Evolutionary conservation across 2,888 invertebrate species (phyloP).

Genomic region (Patella ulyssiponensis): DNA sequence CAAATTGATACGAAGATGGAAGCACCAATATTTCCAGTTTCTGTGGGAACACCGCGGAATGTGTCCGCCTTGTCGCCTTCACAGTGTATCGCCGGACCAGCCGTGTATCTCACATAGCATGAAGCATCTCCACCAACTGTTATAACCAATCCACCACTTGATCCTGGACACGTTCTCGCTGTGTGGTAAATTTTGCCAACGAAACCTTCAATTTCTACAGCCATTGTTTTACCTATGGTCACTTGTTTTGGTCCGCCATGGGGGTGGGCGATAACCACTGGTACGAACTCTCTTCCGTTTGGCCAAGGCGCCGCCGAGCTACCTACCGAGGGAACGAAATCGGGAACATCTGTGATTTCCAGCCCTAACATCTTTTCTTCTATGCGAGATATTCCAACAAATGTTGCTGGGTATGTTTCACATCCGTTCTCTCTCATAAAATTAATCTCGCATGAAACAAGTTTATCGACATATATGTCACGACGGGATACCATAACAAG

Average conservation of each 20-base stretch:
- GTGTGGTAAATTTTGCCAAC: background rate
- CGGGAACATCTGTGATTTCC: background rate
- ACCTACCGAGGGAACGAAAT: background rate
- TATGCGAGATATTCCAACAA: background rate
- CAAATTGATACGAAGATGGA: background rate
- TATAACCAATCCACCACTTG: background rate
- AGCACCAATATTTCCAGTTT: background rate
- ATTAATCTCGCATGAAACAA: background rate
- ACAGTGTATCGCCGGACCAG: background rate
- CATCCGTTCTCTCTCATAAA: background rate
- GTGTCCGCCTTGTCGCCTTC: background rate
- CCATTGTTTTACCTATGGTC: background rate
- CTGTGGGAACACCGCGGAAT: background rate
- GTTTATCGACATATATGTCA: background rate
- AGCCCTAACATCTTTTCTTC: background rate
- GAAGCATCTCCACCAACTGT: conserved; percentile 3
- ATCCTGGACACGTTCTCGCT: background rate
- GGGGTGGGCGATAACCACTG: background rate
- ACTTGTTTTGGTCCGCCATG: background rate
- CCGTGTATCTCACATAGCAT: background rate
- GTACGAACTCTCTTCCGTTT: background rate
- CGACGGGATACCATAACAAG: background rate
- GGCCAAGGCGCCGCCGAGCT: background rate
- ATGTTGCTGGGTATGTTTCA: background rate
- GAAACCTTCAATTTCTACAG: background rate